A percentile compares a stretch with the other conserved stretches of the same genome.
Evolutionary conservation across 1,140 invertebrate species (phyloP).

Genomic region (Drosophila sproati): DNA sequence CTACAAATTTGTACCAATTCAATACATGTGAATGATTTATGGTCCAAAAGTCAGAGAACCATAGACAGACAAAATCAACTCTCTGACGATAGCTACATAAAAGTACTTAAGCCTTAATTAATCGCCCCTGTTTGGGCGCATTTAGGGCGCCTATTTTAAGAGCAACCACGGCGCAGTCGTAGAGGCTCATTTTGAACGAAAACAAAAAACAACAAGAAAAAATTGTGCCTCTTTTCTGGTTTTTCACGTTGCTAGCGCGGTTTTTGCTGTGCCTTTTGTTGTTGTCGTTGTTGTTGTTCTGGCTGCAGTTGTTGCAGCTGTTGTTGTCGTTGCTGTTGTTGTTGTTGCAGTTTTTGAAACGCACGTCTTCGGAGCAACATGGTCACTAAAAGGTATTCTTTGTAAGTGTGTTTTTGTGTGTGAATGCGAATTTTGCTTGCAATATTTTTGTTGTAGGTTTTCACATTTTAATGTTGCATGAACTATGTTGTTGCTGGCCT

Average conservation of each 20-base stretch:
- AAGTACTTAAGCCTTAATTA: background rate
- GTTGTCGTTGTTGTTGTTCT: conserved; percentile 20
- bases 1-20: too few relatives aligned
- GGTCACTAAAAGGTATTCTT: conserved; percentile 51
- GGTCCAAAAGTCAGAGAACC: background rate
- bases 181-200: conserved; percentile 38
- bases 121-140: conserved; percentile 11
- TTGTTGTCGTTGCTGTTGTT: conserved; percentile 27
- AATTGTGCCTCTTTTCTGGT: conserved; percentile 77
- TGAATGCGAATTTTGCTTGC: conserved; percentile 62
- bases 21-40: background rate
- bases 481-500: conserved; percentile 56
- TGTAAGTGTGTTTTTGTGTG: conserved; percentile 20
- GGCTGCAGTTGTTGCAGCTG: conserved; percentile 44
- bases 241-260: conserved; percentile 72
- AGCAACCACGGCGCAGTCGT: conserved; percentile 27
- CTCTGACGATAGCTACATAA: background rate
- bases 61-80: background rate
- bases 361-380: conserved; percentile 70
- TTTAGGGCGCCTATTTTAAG: conserved; percentile 55
- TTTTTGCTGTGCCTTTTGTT: conserved; percentile 39
- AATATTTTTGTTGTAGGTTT: conserved; percentile 62
- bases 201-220: conserved; percentile 57
- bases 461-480: conserved; percentile 62
- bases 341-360: conserved; percentile 60